Evolutionary conservation across 2,113 vertebrate species (phyloP), one percentile per base, ranked within the genome.

Genomic region (Geothlypis trichas): DNA sequence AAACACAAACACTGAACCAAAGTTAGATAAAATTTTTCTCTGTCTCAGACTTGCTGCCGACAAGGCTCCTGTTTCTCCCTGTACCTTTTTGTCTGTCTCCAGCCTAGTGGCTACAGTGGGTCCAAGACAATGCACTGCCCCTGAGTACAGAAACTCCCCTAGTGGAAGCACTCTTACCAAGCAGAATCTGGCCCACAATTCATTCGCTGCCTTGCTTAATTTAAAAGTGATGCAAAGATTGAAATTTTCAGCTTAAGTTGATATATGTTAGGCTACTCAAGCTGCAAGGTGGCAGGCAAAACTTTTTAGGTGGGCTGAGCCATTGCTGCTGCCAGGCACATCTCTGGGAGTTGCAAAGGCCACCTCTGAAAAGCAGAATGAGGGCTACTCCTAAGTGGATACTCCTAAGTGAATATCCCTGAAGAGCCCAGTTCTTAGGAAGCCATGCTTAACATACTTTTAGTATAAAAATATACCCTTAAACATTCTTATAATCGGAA

Each of bases 1-100:
- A 93, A 97, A 89, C 37, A 54, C 30, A 87, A 86, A 51, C 35
- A 89, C n/a, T 47, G 69, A 91, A 91, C 30, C 14, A 41, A 69
- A 82, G 49, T 62, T 57, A 63, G 73, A 78, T 5, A 4, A 68
- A 83, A 42, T 33, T 76, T 30, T 72, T 89, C 21, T 54, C 11
- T 89, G 39, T 37, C 54, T 81, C 75, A 63, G n/a, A 55, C 59
- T 13, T 35, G 23, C 63, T 69, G 71, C 62, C 63, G 83, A 18
- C n/a, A 63, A 54, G 44, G 67, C n/a, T 90, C 51, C 74, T 37
- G 2, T 85, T 89, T 87, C 58, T 72, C 54, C 89, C 27, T 41
- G 39, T 52, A 15, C 47, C 84, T 74, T 87, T 81, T 35, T 1
- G 7, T 18, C 54, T 79, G 11, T 72, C 63, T 90, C 69, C 72